phyloP scores from a whole-genome alignment of 2,797 vertebrate genomes.

The Microctenopoma lineatum region DNA sequence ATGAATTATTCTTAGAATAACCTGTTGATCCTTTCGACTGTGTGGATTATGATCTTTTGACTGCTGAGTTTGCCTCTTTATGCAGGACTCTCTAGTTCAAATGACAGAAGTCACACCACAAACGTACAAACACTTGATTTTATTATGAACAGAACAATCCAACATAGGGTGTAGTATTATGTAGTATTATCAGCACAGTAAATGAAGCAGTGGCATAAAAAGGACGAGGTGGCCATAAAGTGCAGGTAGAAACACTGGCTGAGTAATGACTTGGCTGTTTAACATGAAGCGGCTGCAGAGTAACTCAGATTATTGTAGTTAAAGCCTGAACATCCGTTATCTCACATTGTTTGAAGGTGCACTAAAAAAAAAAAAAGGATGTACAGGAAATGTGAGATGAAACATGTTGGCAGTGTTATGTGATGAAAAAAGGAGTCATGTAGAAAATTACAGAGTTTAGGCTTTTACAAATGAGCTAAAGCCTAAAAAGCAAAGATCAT shows the following conservation, averaged over 20 bases:
- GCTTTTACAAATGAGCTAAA: not conserved
- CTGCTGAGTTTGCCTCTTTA: not conserved
- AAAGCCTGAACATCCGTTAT: too few species aligned
- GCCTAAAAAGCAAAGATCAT: too few species aligned
- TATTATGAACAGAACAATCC: conserved; percentile 66
- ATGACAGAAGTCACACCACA: conserved; percentile 14
- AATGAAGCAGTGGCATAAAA: conserved; percentile 34
- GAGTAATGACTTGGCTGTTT: conserved; percentile 25
- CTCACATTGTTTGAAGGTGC: too few species aligned
- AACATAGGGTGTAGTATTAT: conserved; percentile 21
- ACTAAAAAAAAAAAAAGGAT: too few species aligned
- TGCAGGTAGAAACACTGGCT: conserved; percentile 59
- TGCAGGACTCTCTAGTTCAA: too few species aligned
- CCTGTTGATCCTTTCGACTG: too few species aligned
- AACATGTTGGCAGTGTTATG: not conserved
- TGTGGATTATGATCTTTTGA: too few species aligned
- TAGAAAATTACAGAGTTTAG: not conserved
- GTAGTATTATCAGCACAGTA: conserved; percentile 34
- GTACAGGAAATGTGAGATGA: too few species aligned
- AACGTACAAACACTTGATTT: conserved; percentile 71
- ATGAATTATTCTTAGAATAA: too few species aligned
- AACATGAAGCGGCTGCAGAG: conserved; percentile 32
- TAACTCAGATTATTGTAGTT: too few species aligned
- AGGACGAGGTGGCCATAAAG: conserved; percentile 47
- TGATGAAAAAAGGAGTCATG: not conserved